Evolutionary conservation across 2,888 invertebrate genomes (phyloP), one percentile per base, ranked within the genome.

Genomic region (Serrognathus titanus): DNA sequence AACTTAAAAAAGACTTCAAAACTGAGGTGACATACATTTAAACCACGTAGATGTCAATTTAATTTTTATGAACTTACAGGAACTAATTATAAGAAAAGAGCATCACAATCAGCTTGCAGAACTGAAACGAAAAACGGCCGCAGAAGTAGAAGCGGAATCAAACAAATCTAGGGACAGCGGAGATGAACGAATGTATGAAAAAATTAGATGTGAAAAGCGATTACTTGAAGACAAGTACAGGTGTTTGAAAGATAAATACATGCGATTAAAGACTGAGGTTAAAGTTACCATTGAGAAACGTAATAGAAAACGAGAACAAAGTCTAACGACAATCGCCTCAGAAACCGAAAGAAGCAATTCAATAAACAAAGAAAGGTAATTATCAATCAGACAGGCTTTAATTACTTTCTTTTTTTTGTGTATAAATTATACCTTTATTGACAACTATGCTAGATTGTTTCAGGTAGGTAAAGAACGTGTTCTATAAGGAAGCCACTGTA

Each of bases 311-410:
- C 85, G 86, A 64, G 84, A 85, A 72, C 78, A 77, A 63, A 83
- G 83, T 55, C 80, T 82, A 72, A 84, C 86, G 0, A 84, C 82
- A 69, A 77, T 75, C 8, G 89, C 89, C 1, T 90, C 90, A 0
- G 91, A 91, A 71, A 91, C 90, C 0, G 91, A 91, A 65, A 85
- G 85, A 61, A 90, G 90, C 0, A 85, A 87, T 60, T 90, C 90
- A 0, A 88, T 83, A 72, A 87, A 84, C 55, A 77, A 74, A 67
- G 76, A 76, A 57, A 71, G 70, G 75, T 69, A 54, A 57, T 59
- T 51, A 43, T 31, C 24, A 31, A 31, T 31, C 24, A 2, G 20
- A 20, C 2, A 20, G 20, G 45, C 51, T 40, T 16, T 53, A 35
- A 45, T n/a, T n/a, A 50, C 35, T 46, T 56, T 53, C 16, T 38